Base-by-base conservation (phyloP, 2,888 invertebrate genomes). In the Adela reaumurella region DNA sequence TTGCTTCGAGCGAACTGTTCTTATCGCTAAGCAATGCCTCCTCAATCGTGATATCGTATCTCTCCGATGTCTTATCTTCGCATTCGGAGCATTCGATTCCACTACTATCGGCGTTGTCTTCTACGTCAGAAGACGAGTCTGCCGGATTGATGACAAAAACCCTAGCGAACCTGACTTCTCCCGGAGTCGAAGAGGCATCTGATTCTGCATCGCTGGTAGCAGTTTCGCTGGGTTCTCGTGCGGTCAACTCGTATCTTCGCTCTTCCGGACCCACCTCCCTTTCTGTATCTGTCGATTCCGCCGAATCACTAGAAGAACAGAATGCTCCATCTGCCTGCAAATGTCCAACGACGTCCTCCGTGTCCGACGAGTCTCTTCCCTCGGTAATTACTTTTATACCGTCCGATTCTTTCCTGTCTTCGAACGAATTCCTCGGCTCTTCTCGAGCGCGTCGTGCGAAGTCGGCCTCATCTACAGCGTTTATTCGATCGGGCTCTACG, bases 61-160 rank as follows among this genome's bases (percentile, higher is more conserved):
- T 70, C 53, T 77, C 76, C 1, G 74, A 74, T 58, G 73, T 77
- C 57, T 70, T 74, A 56, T 76, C 76, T 56, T 85, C 85, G 54
- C 86, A 83, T 60, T 87, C 87, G 28, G 86, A 86, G 46, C 84
- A 83, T 57, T 85, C 82, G 46, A 78, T 83, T 43, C 84, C 83
- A 50, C 80, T 80, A 53, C 80, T 78, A 53, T 82, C 83, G 1
- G 83, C 83, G 50, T 83, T 82, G 56, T 81, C 77, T 48, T 85
- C 83, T 43, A 81, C 70, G 48, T 83, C 84, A 0, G 83, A 84
- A 2, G 84, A 84, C 6, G 84, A 83, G 47, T 82, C 81, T 17
- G 71, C 73, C 6, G 84, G 84, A 59, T 88, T 88, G 17, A 88
- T 86, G 1, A 87, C 83, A 61, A 87, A 87, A 17, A 88, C 85